Evolutionary conservation across 2,113 vertebrate species (phyloP).

Genomic region (Lethenteron reissneri): DNA sequence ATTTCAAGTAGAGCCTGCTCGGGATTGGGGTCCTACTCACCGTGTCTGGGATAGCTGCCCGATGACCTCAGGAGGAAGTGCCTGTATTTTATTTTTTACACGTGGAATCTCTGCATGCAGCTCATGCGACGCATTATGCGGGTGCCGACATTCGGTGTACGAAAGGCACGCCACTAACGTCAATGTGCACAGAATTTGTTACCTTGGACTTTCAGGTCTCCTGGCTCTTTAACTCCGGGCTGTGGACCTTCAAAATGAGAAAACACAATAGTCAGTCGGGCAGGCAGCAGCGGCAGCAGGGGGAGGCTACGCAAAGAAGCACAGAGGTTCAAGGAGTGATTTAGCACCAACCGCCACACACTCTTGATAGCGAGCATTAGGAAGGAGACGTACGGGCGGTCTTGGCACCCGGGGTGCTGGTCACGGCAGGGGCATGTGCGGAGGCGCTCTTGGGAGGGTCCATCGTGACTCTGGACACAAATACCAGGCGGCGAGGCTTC

Average conservation of each 20-base stretch:
- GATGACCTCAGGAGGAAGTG: not conserved
- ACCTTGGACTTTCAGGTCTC: slow-evolving; percentile 6
- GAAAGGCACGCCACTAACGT: not conserved
- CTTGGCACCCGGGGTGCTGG: slow-evolving; percentile 3
- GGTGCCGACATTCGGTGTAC: not conserved
- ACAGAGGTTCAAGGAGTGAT: not conserved
- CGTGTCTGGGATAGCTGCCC: not conserved
- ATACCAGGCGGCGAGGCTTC: not conserved
- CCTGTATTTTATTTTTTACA: not conserved
- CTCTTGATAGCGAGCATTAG: not conserved
- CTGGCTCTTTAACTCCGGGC: slow-evolving; percentile 2
- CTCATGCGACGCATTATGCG: not conserved
- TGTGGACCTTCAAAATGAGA: not conserved
- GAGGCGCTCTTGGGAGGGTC: slow-evolving; percentile 4
- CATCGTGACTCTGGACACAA: slow-evolving; percentile 4
- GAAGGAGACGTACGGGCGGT: slow-evolving; percentile 3
- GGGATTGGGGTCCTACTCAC: no score
- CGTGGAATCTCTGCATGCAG: not conserved
- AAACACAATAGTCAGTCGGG: not conserved
- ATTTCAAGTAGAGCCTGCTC: no score
- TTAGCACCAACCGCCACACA: not conserved
- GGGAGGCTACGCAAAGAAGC: not conserved
- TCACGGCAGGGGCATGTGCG: not conserved
- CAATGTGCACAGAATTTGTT: not conserved
- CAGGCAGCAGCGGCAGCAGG: not conserved